Evolutionary conservation across 2,797 vertebrate genomes (phyloP).

Genomic region (Eupleurogrammus muticus): DNA sequence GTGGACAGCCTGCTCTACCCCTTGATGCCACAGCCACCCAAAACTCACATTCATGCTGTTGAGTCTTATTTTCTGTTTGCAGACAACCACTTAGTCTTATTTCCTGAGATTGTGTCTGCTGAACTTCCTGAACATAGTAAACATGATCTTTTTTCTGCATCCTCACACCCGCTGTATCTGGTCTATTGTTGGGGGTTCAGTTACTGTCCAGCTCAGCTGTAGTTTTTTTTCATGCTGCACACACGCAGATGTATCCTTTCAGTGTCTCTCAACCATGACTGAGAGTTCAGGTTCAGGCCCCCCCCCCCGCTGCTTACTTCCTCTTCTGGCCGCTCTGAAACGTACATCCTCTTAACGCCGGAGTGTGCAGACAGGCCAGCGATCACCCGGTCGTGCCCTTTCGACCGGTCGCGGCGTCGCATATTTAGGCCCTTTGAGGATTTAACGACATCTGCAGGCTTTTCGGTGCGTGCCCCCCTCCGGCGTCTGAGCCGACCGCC

Average conservation of each 20-base stretch:
- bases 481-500: conserved; percentile 49
- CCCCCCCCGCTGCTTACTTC: conserved; percentile 15
- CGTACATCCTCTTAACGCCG: conserved; percentile 5
- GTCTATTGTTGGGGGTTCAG: neutral
- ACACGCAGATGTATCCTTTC: conserved; percentile 28
- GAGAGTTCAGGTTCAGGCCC: neutral
- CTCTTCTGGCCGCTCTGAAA: conserved; percentile 18
- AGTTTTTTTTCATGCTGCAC: conserved; percentile 1
- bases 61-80: conserved; percentile 5
- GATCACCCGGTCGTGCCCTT: conserved; percentile 11
- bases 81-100: neutral
- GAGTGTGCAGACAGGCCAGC: neutral
- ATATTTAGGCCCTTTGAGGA: conserved; percentile 23
- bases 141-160: neutral
- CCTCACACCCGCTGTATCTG: conserved; percentile 3
- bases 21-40: too few relatives aligned
- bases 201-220: neutral
- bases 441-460: conserved; percentile 57
- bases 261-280: conserved; percentile 9
- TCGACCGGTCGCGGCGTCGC: conserved; percentile 21
- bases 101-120: neutral
- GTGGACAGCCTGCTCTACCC: too few relatives aligned
- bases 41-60: conserved; percentile 1
- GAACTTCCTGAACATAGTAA: neutral
- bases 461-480: conserved; percentile 50